These are phyloP conservation scores for Argopecten irradians DNA, from an alignment of 1,140 invertebrate genomes.

Conservation along the genomic window DNA sequence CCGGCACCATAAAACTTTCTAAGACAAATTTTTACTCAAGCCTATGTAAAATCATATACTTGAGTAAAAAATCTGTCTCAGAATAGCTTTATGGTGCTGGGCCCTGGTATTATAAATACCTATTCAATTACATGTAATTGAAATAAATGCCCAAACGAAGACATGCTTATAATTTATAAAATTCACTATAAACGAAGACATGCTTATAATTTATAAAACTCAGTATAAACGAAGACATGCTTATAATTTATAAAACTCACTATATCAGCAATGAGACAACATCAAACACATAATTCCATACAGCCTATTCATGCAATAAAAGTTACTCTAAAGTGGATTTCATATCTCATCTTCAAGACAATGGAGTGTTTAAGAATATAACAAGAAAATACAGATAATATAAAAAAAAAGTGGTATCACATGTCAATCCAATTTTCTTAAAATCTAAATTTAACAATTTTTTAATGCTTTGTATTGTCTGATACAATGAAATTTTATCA, in stretches of 20 bases:
- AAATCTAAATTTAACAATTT: not conserved
- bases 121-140: not conserved
- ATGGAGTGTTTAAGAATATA: not conserved
- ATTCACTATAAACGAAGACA: too few species aligned
- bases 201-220: too few species aligned
- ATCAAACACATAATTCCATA: not conserved
- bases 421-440: not conserved
- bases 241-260: not conserved
- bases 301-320: not conserved
- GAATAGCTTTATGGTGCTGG: too few species aligned
- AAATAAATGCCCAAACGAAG: too few species aligned
- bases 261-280: not conserved
- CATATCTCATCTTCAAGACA: not conserved
- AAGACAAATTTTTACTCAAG: too few species aligned
- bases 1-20: too few species aligned
- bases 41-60: too few species aligned
- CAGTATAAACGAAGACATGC: not conserved
- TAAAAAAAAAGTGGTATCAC: not conserved
- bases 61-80: too few species aligned
- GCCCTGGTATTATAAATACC: too few species aligned
- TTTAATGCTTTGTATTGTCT: not conserved
- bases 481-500: not conserved
- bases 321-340: not conserved
- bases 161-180: too few species aligned
- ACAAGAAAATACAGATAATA: not conserved